These are phyloP conservation scores for Schrankia costaestrigalis DNA, from an alignment of 2,888 invertebrate genomes.

Conservation along the genomic window DNA sequence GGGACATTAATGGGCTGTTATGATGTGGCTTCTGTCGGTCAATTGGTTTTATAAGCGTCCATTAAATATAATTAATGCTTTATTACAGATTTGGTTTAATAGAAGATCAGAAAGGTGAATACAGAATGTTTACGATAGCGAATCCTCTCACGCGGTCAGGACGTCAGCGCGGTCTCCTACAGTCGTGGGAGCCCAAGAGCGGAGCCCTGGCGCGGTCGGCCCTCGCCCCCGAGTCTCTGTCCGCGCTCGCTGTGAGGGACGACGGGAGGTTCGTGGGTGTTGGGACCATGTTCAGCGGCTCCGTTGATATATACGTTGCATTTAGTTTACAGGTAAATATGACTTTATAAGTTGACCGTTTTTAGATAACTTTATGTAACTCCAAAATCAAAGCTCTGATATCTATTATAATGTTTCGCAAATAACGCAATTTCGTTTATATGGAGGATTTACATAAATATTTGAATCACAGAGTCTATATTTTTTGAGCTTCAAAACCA, in stretches of 20 bases:
- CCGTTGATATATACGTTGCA: conserved; percentile 93
- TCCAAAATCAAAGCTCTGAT: too few relatives aligned
- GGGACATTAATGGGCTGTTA: too few relatives aligned
- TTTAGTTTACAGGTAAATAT: conserved; percentile 90
- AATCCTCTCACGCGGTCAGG: conserved; percentile 89
- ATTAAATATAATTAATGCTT: too few relatives aligned
- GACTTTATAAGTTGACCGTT: neutral
- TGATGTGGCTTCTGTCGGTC: too few relatives aligned
- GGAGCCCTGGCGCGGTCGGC: conserved; percentile 81
- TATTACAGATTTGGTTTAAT: conserved; percentile 84
- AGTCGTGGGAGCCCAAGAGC: conserved; percentile 85
- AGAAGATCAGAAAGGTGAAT: conserved; percentile 83
- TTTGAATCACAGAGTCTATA: too few relatives aligned
- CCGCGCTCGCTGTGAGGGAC: conserved; percentile 92
- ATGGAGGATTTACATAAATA: too few relatives aligned
- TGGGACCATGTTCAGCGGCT: conserved; percentile 96
- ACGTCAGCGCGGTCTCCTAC: conserved; percentile 86
- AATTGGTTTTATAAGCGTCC: too few relatives aligned
- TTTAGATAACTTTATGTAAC: too few relatives aligned
- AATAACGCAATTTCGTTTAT: too few relatives aligned
- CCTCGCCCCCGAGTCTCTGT: conserved; percentile 86
- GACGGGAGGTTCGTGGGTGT: conserved; percentile 96
- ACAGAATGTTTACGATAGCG: conserved; percentile 87
- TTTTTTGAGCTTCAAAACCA: neutral
- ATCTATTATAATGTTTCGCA: too few relatives aligned